Conservation (phyloP, 2,113 vertebrate species). For the Mormyrus iriodes region DNA sequence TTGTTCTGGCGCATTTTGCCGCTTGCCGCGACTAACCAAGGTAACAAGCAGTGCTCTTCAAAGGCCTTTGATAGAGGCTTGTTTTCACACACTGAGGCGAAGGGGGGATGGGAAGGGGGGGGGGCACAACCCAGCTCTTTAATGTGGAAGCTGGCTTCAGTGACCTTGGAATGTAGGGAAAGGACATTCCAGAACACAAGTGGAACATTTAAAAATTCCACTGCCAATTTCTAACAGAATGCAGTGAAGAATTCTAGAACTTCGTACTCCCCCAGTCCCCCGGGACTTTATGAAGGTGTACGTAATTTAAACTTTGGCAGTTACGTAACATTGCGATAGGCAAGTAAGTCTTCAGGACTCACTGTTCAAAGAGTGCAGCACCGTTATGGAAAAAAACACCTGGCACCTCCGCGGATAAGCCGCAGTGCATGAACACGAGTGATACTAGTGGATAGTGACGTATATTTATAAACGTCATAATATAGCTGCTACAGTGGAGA, state of each 20-base stretch:
- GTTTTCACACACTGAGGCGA: background rate
- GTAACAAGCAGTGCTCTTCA: background rate
- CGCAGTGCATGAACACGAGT: background rate
- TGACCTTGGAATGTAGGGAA: background rate
- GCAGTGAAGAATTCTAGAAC: background rate
- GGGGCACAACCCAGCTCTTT: background rate
- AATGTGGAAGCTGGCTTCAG: background rate
- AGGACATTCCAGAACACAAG: background rate
- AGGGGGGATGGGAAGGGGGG: background rate
- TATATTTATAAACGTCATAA: background rate
- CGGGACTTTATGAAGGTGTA: background rate
- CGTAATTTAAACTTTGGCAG: background rate
- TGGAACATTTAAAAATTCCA: background rate
- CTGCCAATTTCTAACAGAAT: background rate
- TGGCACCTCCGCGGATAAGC: background rate
- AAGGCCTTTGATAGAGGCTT: slow-evolving; percentile 9
- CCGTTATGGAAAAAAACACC: background rate
- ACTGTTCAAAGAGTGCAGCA: background rate
- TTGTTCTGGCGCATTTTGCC: background rate
- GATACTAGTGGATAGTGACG: background rate
- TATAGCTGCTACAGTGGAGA: background rate
- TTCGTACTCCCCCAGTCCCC: background rate
- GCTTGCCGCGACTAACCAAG: background rate
- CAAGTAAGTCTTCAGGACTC: background rate
- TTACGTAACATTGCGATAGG: background rate